Conservation (phyloP, 2,797 vertebrate genomes). For the Gymnoscopelus microlampas region DNA sequence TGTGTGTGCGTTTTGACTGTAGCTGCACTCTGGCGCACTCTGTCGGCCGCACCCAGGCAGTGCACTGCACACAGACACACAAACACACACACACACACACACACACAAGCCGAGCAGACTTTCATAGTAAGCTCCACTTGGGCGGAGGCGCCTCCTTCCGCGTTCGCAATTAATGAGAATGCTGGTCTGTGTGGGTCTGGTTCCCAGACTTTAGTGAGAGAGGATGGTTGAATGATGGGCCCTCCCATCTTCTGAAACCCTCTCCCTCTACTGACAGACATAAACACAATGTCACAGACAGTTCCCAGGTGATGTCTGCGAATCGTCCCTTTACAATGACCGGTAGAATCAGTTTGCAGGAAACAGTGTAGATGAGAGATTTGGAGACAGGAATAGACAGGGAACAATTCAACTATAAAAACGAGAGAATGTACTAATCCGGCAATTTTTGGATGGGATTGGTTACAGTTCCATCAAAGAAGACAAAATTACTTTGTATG, state of each 20-base stretch:
- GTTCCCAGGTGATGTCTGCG: conserved; percentile 45
- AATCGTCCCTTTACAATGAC: conserved; percentile 8
- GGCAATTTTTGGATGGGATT: neutral
- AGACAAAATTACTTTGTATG: too few relatives aligned
- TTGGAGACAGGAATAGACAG: neutral
- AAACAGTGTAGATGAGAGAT: conserved; percentile 1
- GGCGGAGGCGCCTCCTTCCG: too few relatives aligned
- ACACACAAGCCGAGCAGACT: too few relatives aligned
- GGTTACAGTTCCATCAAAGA: neutral
- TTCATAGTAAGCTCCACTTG: too few relatives aligned
- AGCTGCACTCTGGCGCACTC: too few relatives aligned
- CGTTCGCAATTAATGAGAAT: conserved; percentile 45
- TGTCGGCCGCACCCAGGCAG: too few relatives aligned
- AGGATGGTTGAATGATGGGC: conserved; percentile 45
- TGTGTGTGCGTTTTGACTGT: too few relatives aligned
- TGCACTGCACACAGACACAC: too few relatives aligned
- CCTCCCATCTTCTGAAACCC: conserved; percentile 59
- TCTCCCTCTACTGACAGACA: conserved; percentile 67
- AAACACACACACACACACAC: too few relatives aligned
- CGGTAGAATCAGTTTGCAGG: conserved; percentile 4
- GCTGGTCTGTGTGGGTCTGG: conserved; percentile 32
- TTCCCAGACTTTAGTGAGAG: conserved; percentile 62
- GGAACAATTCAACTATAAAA: neutral
- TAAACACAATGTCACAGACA: conserved; percentile 49
- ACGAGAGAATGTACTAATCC: neutral